phyloP scores from a whole-genome alignment of 2,797 vertebrate species.

The Adelosebastes latens region DNA sequence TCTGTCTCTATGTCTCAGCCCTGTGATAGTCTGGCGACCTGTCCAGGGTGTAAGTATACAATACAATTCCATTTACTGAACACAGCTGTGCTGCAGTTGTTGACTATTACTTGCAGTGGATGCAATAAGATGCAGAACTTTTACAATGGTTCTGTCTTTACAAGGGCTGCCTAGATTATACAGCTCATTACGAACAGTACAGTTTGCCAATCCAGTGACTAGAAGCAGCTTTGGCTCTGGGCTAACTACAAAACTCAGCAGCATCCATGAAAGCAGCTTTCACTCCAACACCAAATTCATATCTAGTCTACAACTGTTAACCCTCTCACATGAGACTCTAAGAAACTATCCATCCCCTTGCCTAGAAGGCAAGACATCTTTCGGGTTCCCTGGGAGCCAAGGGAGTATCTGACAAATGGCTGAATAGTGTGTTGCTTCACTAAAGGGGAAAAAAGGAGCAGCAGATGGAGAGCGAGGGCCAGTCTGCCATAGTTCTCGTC shows the following conservation, averaged over 20 bases:
- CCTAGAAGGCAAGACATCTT: background rate
- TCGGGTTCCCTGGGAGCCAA: background rate
- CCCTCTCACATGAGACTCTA: background rate
- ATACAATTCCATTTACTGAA: background rate
- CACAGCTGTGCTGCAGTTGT: background rate
- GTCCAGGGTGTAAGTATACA: background rate
- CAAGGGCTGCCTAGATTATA: background rate
- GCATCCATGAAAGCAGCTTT: background rate
- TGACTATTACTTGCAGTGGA: background rate
- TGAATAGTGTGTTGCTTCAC: background rate
- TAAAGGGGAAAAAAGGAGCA: background rate
- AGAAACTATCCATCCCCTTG: background rate
- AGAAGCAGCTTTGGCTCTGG: background rate
- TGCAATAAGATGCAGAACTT: background rate
- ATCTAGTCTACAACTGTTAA: background rate
- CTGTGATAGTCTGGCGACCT: too few relatives aligned
- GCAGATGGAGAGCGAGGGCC: background rate
- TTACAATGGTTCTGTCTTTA: background rate
- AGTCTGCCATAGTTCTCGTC: background rate
- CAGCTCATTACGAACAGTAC: background rate
- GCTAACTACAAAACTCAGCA: background rate
- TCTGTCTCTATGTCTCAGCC: too few relatives aligned
- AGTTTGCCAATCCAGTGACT: background rate
- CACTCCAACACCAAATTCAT: background rate
- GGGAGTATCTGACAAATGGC: background rate